These are phyloP conservation scores for Margarornis squamiger DNA, from an alignment of 2,797 vertebrate species.

Conservation along the genomic window DNA sequence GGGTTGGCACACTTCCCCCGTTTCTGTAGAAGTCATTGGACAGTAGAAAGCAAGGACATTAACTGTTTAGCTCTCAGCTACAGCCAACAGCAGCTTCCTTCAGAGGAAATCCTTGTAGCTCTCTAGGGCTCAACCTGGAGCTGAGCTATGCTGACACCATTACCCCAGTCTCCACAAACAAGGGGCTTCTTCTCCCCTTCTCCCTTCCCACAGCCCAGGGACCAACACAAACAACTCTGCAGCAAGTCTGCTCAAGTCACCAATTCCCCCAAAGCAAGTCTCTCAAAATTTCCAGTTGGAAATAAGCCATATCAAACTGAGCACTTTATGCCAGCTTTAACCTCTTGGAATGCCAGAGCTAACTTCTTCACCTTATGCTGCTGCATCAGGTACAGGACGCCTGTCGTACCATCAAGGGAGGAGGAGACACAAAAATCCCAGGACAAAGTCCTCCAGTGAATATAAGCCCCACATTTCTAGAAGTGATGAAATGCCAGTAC, in stretches of 20 bases:
- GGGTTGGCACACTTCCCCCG: not conserved
- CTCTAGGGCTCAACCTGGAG: not conserved
- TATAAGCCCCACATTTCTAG: not conserved
- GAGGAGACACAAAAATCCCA: not conserved
- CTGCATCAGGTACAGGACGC: not conserved
- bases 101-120: not conserved
- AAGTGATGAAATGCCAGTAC: conserved; percentile 23
- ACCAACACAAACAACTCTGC: not conserved
- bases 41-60: not conserved
- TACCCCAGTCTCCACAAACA: not conserved
- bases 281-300: not conserved
- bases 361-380: not conserved
- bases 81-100: not conserved
- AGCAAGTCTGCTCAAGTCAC: not conserved
- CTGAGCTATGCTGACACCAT: accelerated
- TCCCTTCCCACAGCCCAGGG: not conserved
- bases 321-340: accelerated
- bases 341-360: not conserved
- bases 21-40: not conserved
- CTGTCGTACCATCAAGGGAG: not conserved
- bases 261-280: not conserved
- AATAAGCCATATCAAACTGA: not conserved
- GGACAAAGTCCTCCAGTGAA: not conserved
- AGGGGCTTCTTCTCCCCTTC: not conserved
- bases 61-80: not conserved